Conservation (phyloP, 2,888 invertebrate species). For the Tridacna gigas region DNA sequence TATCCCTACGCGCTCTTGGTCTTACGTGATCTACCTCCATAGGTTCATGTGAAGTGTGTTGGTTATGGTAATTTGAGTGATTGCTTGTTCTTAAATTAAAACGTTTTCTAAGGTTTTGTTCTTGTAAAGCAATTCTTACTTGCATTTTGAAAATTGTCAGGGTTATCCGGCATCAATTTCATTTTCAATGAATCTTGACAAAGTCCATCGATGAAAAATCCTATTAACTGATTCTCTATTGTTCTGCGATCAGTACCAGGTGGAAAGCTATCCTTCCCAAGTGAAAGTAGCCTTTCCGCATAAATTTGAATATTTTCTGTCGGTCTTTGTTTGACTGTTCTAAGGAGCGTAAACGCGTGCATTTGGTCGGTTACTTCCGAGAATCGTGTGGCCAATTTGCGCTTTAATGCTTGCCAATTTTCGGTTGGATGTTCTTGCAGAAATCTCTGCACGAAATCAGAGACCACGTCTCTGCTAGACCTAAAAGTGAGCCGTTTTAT, state of each 20-base stretch:
- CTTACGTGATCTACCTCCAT: background rate
- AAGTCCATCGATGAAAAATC: background rate
- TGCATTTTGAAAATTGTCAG: background rate
- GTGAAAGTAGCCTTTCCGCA: background rate
- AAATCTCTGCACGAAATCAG: too few relatives aligned
- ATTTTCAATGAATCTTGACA: background rate
- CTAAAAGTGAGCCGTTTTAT: too few relatives aligned
- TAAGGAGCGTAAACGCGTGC: background rate
- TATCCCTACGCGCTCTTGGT: too few relatives aligned
- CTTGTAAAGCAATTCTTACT: background rate
- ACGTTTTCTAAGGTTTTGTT: constrained; percentile 5
- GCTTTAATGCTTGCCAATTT: background rate
- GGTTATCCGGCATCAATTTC: background rate
- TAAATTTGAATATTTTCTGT: background rate
- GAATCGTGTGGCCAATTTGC: background rate
- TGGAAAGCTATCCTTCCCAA: background rate
- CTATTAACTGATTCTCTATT: background rate
- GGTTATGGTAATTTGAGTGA: background rate
- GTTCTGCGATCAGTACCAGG: too few relatives aligned
- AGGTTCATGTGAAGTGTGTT: background rate
- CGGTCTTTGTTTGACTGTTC: background rate
- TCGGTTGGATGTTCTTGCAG: too few relatives aligned
- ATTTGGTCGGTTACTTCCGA: background rate
- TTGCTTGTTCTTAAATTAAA: constrained; percentile 1
- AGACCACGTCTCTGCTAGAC: too few relatives aligned